phyloP scores from a whole-genome alignment of 2,888 invertebrate genomes.

The Leptopilina syphax region DNA sequence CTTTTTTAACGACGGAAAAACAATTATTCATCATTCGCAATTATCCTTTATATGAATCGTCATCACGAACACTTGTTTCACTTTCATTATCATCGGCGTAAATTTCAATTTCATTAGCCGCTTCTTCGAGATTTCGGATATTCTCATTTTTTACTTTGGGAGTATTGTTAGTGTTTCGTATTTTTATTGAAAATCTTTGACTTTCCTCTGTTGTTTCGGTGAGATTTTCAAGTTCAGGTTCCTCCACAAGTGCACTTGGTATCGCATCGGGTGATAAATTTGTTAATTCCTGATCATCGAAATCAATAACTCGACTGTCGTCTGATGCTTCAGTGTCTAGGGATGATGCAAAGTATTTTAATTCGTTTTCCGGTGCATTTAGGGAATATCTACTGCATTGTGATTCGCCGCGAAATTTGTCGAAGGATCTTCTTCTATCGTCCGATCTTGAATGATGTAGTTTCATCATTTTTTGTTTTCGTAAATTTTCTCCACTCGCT shows the following conservation, averaged over 20 bases:
- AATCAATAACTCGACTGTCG: constrained; percentile 65
- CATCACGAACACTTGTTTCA: background rate
- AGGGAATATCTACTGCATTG: constrained; percentile 66
- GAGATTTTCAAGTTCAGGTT: constrained; percentile 71
- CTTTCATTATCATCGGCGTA: constrained; percentile 35
- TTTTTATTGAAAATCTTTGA: constrained; percentile 43
- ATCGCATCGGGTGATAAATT: constrained; percentile 63
- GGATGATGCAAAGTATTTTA: constrained; percentile 70
- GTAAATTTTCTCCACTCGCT: constrained; percentile 69
- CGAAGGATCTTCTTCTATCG: constrained; percentile 72
- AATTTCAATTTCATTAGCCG: constrained; percentile 24
- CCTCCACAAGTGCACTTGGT: constrained; percentile 69
- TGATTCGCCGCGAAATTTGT: constrained; percentile 67
- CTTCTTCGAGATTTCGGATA: constrained; percentile 9
- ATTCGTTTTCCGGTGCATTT: constrained; percentile 62
- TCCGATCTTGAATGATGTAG: constrained; percentile 73
- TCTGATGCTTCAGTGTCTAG: constrained; percentile 68
- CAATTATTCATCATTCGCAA: background rate
- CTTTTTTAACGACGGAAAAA: background rate
- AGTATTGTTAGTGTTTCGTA: too few species aligned
- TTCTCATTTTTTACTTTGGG: background rate
- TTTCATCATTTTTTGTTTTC: constrained; percentile 67
- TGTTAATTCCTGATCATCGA: constrained; percentile 60
- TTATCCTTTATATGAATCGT: background rate
- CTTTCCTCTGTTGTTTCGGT: constrained; percentile 60